Conservation (phyloP, 2,888 invertebrate genomes). For the Horisme vitalbata region DNA sequence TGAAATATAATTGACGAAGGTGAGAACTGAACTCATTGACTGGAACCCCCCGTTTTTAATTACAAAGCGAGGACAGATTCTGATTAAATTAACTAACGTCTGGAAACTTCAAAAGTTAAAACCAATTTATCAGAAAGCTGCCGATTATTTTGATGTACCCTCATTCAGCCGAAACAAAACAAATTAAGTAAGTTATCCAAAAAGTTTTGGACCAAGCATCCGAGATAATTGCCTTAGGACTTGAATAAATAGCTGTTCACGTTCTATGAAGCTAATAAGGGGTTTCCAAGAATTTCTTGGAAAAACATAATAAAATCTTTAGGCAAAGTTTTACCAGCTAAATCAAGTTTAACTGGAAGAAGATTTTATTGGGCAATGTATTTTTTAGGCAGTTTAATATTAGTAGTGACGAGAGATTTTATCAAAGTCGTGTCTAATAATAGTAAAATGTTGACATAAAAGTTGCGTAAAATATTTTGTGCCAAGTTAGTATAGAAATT, state of each 20-base stretch:
- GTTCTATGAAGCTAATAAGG: slow-evolving; percentile 5
- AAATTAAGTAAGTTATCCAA: slow-evolving; percentile 31
- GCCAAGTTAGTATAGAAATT: too few species aligned
- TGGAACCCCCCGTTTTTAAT: slow-evolving; percentile 1
- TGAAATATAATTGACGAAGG: slow-evolving; percentile 13
- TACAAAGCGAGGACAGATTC: slow-evolving; percentile 14
- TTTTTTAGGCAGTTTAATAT: too few species aligned
- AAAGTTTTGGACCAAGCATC: slow-evolving; percentile 26
- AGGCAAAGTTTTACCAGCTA: not conserved
- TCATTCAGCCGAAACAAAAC: slow-evolving; percentile 30
- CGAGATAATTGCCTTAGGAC: slow-evolving; percentile 19
- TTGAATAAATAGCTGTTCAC: slow-evolving; percentile 12
- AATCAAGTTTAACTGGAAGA: not conserved
- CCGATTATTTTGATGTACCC: slow-evolving; percentile 33
- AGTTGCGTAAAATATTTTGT: too few species aligned
- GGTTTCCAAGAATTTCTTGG: not conserved
- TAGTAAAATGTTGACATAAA: too few species aligned
- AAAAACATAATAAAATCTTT: not conserved
- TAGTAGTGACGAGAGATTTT: too few species aligned
- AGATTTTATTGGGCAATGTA: too few species aligned
- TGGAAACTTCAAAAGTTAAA: slow-evolving; percentile 24
- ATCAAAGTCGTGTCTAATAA: too few species aligned
- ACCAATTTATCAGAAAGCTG: slow-evolving; percentile 31
- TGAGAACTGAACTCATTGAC: slow-evolving; percentile 2
- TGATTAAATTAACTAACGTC: slow-evolving; percentile 24